phyloP scores from a whole-genome alignment of 1,140 invertebrate species.

The Artemia franciscana region DNA sequence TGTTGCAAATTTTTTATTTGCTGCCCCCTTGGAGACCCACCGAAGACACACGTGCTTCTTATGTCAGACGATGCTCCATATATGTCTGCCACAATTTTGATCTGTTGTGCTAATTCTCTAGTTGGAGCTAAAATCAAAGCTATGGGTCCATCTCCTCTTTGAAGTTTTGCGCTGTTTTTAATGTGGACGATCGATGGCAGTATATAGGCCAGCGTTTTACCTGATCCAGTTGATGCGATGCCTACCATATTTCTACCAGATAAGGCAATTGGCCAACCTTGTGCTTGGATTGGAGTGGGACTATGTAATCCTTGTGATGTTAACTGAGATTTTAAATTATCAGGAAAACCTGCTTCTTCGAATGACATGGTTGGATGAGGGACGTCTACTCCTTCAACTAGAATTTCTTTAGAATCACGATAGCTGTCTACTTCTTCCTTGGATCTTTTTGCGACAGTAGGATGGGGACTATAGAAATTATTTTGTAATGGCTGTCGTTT shows the following conservation, averaged over 20 bases:
- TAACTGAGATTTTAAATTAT: slow-evolving; percentile 14
- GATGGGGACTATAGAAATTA: slow-evolving; percentile 70
- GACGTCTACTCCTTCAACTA: too few species aligned
- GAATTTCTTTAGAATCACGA: too few species aligned
- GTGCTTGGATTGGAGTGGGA: too few species aligned
- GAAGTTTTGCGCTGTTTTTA: slow-evolving; percentile 27
- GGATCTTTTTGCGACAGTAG: slow-evolving; percentile 39
- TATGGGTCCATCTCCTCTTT: slow-evolving; percentile 33
- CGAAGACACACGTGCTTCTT: slow-evolving; percentile 78
- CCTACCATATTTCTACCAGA: too few species aligned
- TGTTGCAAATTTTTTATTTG: slow-evolving; percentile 62
- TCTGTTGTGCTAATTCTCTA: too few species aligned
- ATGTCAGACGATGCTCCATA: slow-evolving; percentile 66
- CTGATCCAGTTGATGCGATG: too few species aligned
- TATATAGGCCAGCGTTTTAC: too few species aligned
- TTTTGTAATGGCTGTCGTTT: slow-evolving; percentile 69
- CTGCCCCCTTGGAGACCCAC: too few species aligned
- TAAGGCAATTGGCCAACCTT: too few species aligned
- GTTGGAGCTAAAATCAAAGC: slow-evolving; percentile 79
- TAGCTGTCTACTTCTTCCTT: too few species aligned
- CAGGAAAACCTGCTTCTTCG: slow-evolving; percentile 26
- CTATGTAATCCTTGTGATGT: not conserved
- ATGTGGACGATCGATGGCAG: too few species aligned
- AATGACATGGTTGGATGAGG: too few species aligned
- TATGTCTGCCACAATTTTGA: slow-evolving; percentile 46